Percentiles rank a stretch among this genome's conserved stretches.
phyloP scores from a whole-genome alignment of 2,797 vertebrate species.

The Enteromius radiatus region DNA sequence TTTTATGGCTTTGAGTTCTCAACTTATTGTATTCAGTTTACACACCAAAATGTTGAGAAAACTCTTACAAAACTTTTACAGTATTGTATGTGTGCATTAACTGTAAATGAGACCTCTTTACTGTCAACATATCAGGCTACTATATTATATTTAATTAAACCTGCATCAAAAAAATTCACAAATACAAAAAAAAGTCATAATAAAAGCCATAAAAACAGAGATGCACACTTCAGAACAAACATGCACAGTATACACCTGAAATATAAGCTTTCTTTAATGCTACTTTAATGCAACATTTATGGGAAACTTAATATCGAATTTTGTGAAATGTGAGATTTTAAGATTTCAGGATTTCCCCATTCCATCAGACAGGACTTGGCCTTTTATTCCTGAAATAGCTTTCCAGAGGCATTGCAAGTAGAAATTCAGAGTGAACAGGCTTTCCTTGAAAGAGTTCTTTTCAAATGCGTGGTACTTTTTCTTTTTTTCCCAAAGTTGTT shows the following conservation, averaged over 20 bases:
- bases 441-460: neutral
- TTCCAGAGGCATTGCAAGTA: neutral
- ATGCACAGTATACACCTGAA: neutral
- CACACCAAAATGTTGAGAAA: no score
- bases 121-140: neutral
- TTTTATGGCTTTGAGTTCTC: no score
- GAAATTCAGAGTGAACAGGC: neutral
- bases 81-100: neutral
- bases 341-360: neutral
- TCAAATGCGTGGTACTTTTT: neutral
- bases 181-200: neutral
- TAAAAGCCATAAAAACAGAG: neutral
- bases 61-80: no score
- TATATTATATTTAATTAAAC: neutral
- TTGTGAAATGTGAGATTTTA: neutral
- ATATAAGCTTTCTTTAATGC: neutral
- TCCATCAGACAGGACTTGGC: neutral
- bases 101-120: neutral
- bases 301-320: neutral
- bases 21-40: no score
- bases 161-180: neutral
- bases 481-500: neutral
- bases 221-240: neutral
- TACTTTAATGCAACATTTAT: neutral
- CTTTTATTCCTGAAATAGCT: neutral